These are phyloP conservation scores for Oscheius sp. DNA, from an alignment of 2,888 invertebrate genomes.

Conservation along the genomic window DNA sequence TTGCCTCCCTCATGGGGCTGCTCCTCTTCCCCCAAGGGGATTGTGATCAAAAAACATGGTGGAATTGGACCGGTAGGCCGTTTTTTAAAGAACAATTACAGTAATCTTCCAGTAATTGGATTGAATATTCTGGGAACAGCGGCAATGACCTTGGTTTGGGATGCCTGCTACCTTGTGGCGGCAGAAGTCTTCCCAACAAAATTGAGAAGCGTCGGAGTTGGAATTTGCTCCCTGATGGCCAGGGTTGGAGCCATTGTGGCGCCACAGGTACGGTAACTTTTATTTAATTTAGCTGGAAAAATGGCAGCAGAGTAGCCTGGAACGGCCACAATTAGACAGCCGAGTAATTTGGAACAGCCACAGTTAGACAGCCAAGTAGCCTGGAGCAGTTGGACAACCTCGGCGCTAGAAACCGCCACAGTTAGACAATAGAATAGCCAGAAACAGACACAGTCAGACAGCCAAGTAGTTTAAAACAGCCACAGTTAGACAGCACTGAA, in stretches of 20 bases:
- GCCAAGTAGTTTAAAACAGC: too few species aligned
- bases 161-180: constrained; percentile 68
- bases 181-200: constrained; percentile 65
- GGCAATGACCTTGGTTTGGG: constrained; percentile 71
- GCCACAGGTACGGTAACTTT: constrained; percentile 46
- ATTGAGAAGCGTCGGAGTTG: constrained; percentile 51
- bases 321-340: too few species aligned
- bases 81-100: too few species aligned
- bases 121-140: constrained; percentile 65
- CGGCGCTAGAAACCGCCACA: too few species aligned
- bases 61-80: constrained; percentile 44
- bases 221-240: constrained; percentile 66
- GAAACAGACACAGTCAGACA: too few species aligned
- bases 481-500: too few species aligned
- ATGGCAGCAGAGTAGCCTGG: too few species aligned
- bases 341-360: too few species aligned
- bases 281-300: too few species aligned
- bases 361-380: too few species aligned
- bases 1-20: constrained; percentile 57
- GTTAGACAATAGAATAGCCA: too few species aligned
- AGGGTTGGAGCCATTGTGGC: constrained; percentile 67
- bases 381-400: too few species aligned
- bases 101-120: constrained; percentile 54
- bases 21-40: constrained; percentile 47
- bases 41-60: constrained; percentile 41